phyloP scores from a whole-genome alignment of 2,888 invertebrate species.

The Andrena dorsata region DNA sequence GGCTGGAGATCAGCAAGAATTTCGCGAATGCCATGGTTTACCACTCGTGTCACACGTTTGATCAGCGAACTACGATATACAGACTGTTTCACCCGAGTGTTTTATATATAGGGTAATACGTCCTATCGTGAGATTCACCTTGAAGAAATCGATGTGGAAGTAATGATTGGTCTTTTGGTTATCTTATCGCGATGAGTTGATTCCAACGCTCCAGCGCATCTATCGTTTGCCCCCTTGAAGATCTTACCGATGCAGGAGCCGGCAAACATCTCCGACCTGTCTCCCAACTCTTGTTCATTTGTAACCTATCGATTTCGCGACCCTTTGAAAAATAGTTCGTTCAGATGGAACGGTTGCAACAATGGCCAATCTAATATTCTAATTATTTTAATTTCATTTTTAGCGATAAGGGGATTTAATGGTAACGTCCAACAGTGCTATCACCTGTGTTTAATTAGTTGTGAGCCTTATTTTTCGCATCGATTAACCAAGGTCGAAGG shows the following conservation, averaged over 20 bases:
- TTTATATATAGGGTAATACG: slow-evolving; percentile 30
- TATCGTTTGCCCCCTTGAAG: not conserved
- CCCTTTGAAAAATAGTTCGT: too few species aligned
- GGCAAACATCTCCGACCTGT: too few species aligned
- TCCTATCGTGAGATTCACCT: slow-evolving; percentile 14
- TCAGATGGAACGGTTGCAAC: too few species aligned
- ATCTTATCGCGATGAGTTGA: slow-evolving; percentile 49
- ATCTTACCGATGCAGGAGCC: not conserved
- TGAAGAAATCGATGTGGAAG: slow-evolving; percentile 8
- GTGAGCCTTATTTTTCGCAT: not conserved
- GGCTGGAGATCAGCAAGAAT: slow-evolving; percentile 17
- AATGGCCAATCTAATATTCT: not conserved
- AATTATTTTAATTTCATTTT: not conserved
- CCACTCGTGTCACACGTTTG: not conserved
- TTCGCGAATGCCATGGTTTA: slow-evolving; percentile 40
- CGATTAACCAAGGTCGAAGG: not conserved
- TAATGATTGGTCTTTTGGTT: slow-evolving; percentile 30
- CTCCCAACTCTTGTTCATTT: too few species aligned
- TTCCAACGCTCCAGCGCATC: not conserved
- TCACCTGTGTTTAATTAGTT: slow-evolving; percentile 14
- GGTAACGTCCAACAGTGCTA: not conserved
- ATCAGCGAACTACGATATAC: not conserved
- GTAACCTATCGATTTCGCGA: too few species aligned
- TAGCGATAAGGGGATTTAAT: not conserved
- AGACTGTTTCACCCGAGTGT: not conserved